A percentile compares a stretch with the other conserved stretches of the same genome.
Evolutionary conservation across 35 echinoderm and acorn worm genomes (phyloP).

Genomic region (Acanthaster planci): DNA sequence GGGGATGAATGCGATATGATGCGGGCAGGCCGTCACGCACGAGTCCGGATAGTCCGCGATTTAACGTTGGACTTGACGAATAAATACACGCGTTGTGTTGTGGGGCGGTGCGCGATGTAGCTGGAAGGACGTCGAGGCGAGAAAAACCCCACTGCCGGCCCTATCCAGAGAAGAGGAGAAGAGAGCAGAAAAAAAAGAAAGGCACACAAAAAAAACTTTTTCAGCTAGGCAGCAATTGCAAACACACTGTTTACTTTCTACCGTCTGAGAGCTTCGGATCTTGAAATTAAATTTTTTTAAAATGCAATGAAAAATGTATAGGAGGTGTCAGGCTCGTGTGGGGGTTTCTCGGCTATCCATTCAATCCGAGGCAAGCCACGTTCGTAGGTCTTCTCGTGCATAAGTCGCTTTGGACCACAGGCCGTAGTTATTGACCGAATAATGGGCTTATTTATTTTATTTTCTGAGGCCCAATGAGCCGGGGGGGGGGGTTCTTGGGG

Average conservation of each 20-base stretch:
- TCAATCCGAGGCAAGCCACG: too few relatives aligned
- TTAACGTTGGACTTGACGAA: conserved; percentile 22
- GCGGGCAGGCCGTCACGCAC: conserved; percentile 22
- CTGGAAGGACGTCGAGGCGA: not conserved
- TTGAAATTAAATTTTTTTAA: too few relatives aligned
- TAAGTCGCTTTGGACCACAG: too few relatives aligned
- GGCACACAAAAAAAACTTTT: not conserved
- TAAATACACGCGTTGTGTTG: conserved; percentile 25
- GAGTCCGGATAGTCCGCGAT: conserved; percentile 13
- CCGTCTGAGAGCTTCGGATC: conserved; percentile 4
- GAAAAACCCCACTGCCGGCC: not conserved
- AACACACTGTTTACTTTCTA: conserved; percentile 12
- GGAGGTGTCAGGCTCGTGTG: too few relatives aligned
- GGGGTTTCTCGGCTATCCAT: too few relatives aligned
- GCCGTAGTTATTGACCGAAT: too few relatives aligned
- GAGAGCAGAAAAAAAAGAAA: not conserved
- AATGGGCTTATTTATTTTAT: too few relatives aligned
- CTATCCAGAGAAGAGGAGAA: not conserved
- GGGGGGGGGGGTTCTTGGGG: too few relatives aligned
- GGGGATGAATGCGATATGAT: conserved; percentile 16
- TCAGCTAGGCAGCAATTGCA: not conserved
- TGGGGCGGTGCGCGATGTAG: not conserved
- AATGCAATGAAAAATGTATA: too few relatives aligned
- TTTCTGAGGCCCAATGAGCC: too few relatives aligned
- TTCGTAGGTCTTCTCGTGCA: too few relatives aligned